phyloP scores from a whole-genome alignment of 2,797 vertebrate genomes.

The Tadarida brasiliensis region DNA sequence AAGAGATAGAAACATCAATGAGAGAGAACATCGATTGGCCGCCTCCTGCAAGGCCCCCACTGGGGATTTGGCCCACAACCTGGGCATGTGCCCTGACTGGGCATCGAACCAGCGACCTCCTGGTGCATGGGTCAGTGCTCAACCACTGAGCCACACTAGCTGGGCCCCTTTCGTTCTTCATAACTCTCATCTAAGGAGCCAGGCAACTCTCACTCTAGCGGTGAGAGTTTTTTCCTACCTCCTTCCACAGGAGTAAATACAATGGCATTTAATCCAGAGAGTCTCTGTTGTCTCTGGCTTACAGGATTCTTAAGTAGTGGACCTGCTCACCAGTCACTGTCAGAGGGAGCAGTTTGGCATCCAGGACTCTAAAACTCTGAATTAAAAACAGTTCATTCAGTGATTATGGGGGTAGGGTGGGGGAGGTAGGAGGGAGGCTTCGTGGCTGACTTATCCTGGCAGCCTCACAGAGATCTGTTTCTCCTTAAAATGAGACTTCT shows the following conservation, averaged over 20 bases:
- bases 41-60: no score
- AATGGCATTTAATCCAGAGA: background rate
- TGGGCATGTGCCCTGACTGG: no score
- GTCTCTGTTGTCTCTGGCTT: background rate
- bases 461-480: constrained; percentile 2
- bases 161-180: background rate
- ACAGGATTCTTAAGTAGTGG: background rate
- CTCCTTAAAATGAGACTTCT: constrained; percentile 51
- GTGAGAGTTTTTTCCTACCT: background rate
- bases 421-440: background rate
- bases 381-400: constrained; percentile 59
- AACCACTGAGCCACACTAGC: no score
- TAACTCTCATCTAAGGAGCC: background rate
- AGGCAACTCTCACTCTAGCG: background rate
- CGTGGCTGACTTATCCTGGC: constrained; percentile 13
- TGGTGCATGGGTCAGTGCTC: no score
- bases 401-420: fast-evolving
- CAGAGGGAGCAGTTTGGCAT: background rate
- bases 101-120: no score
- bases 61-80: no score
- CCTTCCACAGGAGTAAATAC: background rate
- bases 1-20: no score
- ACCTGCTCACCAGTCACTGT: background rate
- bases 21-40: no score
- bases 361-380: constrained; percentile 40